Evolutionary conservation across 92 coral and sea anemone genomes (phyloP).

Genomic region (Porites divaricata): DNA sequence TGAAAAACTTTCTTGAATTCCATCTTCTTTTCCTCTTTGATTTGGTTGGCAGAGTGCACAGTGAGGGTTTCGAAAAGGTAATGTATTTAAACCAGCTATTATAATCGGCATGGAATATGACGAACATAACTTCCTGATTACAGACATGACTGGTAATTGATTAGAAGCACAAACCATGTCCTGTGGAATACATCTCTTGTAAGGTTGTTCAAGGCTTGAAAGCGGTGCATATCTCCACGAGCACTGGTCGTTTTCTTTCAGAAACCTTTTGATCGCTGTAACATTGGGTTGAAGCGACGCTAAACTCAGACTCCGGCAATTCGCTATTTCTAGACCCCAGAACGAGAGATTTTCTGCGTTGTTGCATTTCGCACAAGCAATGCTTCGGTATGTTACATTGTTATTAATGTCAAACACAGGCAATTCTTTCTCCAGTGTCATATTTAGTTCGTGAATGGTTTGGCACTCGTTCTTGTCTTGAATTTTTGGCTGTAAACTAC

Average conservation of each 20-base stretch:
- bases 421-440: slow-evolving; percentile 10
- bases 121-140: neutral
- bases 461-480: slow-evolving; percentile 2
- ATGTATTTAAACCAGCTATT: too few species aligned
- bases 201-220: too few species aligned
- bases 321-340: neutral
- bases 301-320: neutral
- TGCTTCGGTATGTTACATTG: slow-evolving; percentile 24
- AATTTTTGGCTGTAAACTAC: neutral
- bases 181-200: slow-evolving; percentile 2
- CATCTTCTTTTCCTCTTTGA: neutral
- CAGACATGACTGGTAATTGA: slow-evolving; percentile 1
- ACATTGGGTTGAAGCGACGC: neutral
- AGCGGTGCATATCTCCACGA: slow-evolving; percentile 2
- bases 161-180: neutral
- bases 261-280: neutral
- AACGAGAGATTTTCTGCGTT: neutral
- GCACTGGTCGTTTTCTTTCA: neutral
- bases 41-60: slow-evolving; percentile 29
- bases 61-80: neutral
- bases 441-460: neutral
- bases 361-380: neutral
- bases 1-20: too few species aligned
- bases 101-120: neutral
- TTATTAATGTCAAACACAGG: neutral